Evolutionary conservation across 1,140 invertebrate genomes (phyloP), one percentile per base, ranked within the genome.

Genomic region (Eriosoma lanigerum): DNA sequence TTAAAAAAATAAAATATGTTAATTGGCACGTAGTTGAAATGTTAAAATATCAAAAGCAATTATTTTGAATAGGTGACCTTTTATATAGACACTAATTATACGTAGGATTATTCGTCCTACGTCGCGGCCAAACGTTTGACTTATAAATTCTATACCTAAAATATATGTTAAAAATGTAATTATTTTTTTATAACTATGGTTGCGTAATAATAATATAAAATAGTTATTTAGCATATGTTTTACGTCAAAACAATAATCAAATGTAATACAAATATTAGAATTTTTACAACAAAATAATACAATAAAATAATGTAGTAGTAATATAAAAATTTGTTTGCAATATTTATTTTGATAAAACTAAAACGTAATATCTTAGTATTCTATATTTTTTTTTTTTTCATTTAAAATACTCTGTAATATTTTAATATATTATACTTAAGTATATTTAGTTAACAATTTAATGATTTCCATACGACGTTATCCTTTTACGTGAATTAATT

Each of bases 331-430:
- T n/a, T n/a, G n/a, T n/a, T n/a, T n/a, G n/a, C n/a, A n/a, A n/a
- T n/a, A 62, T 62, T 62, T 62, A 24, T 62, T 24, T 62, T 62
- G 58, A 62, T 62, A 26, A 62, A 62, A 62, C 29, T 26, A 62
- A 60, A 62, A 29, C 24, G 58, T 62, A 62, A 26, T 29, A 62
- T 62, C 26, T 29, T 62, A 17, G 17, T 62, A 26, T 29, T 29
- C 58, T 62, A 29, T 15, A 62, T n/a, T n/a, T n/a, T n/a, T n/a
- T n/a, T n/a, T n/a, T n/a, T n/a, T n/a, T n/a, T n/a, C n/a, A n/a
- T n/a, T 62, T 62, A 19, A 62, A 62, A 62, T 62, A 62, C 17
- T 26, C n/a, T 62, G 58, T 62, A 62, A 62, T 32, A n/a, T n/a
- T n/a, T n/a, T n/a, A n/a, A n/a, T n/a, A n/a, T n/a, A n/a, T 62